Base-by-base conservation (phyloP, 2,888 invertebrate species). In the Cotesia congregata region DNA sequence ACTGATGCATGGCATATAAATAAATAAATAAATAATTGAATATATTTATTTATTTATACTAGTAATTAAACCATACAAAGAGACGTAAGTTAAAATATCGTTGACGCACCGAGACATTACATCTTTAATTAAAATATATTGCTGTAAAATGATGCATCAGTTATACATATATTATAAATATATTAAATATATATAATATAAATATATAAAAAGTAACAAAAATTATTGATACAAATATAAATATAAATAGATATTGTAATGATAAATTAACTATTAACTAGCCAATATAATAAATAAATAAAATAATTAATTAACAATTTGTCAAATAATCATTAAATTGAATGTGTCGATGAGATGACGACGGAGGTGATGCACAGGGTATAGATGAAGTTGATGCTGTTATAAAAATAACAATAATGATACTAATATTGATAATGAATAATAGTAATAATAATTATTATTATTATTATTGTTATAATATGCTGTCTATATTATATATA, bases 351-450 rank as follows among this genome's bases (percentile, higher is more conserved):
- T 83, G 85, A n/a, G 15, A 61, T 75, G 72, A 77, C 69, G 69
- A 64, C 70, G 85, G 87, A 87, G 85, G 86, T 84, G 86, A 87
- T 89, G 89, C 89, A 89, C 89, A 89, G 89, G 89, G 89, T 89
- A 89, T 89, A 89, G 87, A 89, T 86, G 88, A 88, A 88, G 86
- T 88, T 88, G 88, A 88, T 89, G 85, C 88, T 88, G 88, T 87
- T 87, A 87, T 87, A 86, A 50, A 12, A 50, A 50, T 50, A 50
- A 50, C 12, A 12, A 50, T 50, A 50, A 50, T 12, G 12, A 50
- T 50, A 50, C 7, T 50, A 50, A 50, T 50, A 50, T 12, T 50
- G 12, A 50, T 50, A 50, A 50, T 50, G 2, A 50, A 50, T 4
- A 50, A 50, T 50, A 9, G 12, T 50, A 50, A 50, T 50, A 50